Conservation (phyloP, 2,888 invertebrate genomes). For the Andrena bicolor region DNA sequence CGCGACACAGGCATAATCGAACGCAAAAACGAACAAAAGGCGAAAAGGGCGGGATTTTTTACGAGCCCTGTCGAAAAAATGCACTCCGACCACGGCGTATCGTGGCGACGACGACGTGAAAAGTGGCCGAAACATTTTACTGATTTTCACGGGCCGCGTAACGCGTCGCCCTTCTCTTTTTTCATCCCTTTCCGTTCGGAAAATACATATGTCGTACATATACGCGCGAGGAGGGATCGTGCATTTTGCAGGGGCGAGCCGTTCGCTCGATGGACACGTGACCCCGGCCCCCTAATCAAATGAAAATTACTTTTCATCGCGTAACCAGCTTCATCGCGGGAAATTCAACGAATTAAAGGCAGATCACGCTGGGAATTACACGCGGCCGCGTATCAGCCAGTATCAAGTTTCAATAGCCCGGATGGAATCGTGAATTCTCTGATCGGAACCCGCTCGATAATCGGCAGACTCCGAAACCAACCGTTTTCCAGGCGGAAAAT, state of each 20-base stretch:
- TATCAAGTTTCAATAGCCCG: constrained; percentile 53
- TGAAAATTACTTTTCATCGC: constrained; percentile 46
- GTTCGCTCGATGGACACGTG: neutral
- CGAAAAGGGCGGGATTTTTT: constrained; percentile 31
- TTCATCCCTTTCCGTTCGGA: constrained; percentile 3
- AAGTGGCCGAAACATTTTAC: constrained; percentile 61
- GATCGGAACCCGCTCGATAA: neutral
- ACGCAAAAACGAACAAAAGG: constrained; percentile 29
- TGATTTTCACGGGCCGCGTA: constrained; percentile 49
- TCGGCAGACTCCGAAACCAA: neutral
- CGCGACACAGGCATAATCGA: constrained; percentile 28
- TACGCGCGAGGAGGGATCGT: constrained; percentile 9
- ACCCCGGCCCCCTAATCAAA: constrained; percentile 7
- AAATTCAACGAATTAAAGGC: constrained; percentile 26
- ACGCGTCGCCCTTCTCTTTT: constrained; percentile 9
- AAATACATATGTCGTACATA: constrained; percentile 10
- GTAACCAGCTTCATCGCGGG: constrained; percentile 19
- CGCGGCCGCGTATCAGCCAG: constrained; percentile 33
- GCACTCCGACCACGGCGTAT: constrained; percentile 34
- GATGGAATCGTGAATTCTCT: constrained; percentile 20
- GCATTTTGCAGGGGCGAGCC: constrained; percentile 25
- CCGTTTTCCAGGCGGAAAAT: constrained; percentile 19
- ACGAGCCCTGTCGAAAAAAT: constrained; percentile 48
- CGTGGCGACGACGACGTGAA: constrained; percentile 47
- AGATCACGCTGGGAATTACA: constrained; percentile 27